A percentile compares a stretch with the other conserved stretches of the same genome.
These are phyloP conservation scores for Galendromus occidentalis DNA, from an alignment of 1,140 invertebrate genomes.

Conservation along the genomic window DNA sequence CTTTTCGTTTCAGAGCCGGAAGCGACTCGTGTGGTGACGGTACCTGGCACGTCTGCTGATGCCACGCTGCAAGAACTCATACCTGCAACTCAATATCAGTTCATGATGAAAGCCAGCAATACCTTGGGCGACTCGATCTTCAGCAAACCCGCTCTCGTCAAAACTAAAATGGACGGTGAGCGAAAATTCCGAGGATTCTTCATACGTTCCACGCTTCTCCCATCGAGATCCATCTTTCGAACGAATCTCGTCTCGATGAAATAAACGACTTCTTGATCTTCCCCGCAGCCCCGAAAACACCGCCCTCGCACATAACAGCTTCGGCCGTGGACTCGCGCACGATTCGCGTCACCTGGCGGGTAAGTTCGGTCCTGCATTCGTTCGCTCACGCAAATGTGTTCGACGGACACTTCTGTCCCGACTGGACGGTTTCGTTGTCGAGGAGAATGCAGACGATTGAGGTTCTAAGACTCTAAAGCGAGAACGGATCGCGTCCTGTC, in stretches of 20 bases:
- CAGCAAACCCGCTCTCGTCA: conserved; percentile 2
- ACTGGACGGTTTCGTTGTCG: too few relatives aligned
- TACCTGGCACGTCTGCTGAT: background rate
- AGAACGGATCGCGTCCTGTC: too few relatives aligned
- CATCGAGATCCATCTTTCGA: too few relatives aligned
- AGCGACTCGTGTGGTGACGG: background rate
- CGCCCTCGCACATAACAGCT: conserved; percentile 19
- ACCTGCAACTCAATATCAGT: background rate
- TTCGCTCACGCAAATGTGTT: too few relatives aligned
- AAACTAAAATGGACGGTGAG: conserved; percentile 9
- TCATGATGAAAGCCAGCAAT: conserved; percentile 6
- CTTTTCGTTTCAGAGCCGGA: conserved; percentile 2
- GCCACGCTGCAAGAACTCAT: conserved; percentile 5
- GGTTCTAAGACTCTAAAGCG: too few relatives aligned
- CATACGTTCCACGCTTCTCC: too few relatives aligned
- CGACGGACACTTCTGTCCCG: too few relatives aligned
- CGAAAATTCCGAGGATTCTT: background rate
- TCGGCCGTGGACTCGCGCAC: conserved; percentile 18
- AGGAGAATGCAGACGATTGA: too few relatives aligned
- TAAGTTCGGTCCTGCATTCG: conserved; percentile 14
- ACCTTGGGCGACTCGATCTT: conserved; percentile 3
- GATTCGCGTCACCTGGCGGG: conserved; percentile 20
- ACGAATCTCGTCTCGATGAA: too few relatives aligned
- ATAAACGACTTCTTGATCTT: too few relatives aligned
- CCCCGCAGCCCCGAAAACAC: conserved; percentile 19